Conservation (phyloP, 1,140 invertebrate genomes). For the Nasonia longicornis region DNA sequence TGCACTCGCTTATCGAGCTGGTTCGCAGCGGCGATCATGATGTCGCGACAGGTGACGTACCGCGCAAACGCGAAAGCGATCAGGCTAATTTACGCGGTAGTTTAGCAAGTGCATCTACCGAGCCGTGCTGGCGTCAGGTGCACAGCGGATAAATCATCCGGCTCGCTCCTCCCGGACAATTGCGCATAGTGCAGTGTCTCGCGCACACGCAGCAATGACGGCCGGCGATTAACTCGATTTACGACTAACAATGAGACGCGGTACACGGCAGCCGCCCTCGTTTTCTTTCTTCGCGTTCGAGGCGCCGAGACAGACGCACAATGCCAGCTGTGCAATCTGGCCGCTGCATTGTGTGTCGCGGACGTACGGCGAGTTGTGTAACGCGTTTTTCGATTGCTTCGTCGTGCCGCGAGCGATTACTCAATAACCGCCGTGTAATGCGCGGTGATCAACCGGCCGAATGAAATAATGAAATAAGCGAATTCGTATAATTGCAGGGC, state of each 20-base stretch:
- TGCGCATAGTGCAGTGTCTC: neutral
- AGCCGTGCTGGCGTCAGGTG: conserved; percentile 24
- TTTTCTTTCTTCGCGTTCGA: neutral
- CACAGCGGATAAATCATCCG: conserved; percentile 27
- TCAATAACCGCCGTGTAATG: neutral
- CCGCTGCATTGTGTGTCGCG: no score
- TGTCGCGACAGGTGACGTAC: neutral
- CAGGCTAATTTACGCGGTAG: conserved; percentile 21
- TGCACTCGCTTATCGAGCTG: neutral
- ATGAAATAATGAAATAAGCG: neutral
- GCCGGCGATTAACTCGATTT: conserved; percentile 29
- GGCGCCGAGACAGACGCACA: neutral
- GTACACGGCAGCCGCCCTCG: neutral
- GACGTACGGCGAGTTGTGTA: no score
- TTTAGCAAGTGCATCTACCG: conserved; percentile 29
- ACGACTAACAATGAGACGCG: conserved; percentile 25
- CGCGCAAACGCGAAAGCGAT: conserved; percentile 30
- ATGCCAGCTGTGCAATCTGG: neutral
- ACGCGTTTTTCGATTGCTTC: neutral
- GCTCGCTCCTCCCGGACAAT: neutral
- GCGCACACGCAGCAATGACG: conserved; percentile 1
- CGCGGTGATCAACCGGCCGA: neutral
- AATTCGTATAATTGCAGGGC: neutral
- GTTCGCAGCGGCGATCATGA: neutral
- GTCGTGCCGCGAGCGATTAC: neutral